Evolutionary conservation across 2,888 invertebrate genomes (phyloP).

Genomic region (Leptarthrus brevirostris): DNA sequence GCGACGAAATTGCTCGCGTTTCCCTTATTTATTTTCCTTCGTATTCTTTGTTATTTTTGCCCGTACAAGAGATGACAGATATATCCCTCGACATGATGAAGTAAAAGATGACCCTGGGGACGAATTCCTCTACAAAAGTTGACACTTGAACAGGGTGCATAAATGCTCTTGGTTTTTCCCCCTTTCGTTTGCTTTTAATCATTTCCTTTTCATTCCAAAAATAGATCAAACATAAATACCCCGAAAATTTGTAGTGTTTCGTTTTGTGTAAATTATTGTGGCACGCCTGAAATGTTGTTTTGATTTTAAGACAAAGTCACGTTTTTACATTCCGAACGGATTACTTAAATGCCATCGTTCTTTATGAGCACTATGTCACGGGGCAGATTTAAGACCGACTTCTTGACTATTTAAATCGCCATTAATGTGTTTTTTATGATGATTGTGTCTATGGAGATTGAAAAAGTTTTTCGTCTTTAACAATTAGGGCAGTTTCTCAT

Average conservation of each 20-base stretch:
- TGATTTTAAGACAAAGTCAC: slow-evolving; percentile 49
- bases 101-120: slow-evolving; percentile 35
- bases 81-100: background rate
- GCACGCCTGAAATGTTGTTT: slow-evolving; percentile 51
- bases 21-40: slow-evolving; percentile 1
- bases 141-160: slow-evolving; percentile 1
- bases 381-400: slow-evolving; percentile 1
- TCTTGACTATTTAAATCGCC: slow-evolving; percentile 28
- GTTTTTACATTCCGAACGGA: slow-evolving; percentile 42
- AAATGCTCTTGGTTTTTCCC: slow-evolving; percentile 1
- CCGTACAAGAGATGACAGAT: too few relatives aligned
- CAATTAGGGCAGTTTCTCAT: too few relatives aligned
- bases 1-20: slow-evolving; percentile 25
- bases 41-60: background rate
- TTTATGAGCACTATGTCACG: slow-evolving; percentile 31
- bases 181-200: slow-evolving; percentile 14
- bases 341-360: slow-evolving; percentile 22
- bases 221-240: slow-evolving; percentile 37
- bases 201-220: slow-evolving; percentile 4
- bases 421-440: slow-evolving; percentile 7
- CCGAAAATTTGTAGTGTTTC: slow-evolving; percentile 26
- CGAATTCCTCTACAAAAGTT: background rate
- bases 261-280: slow-evolving; percentile 50
- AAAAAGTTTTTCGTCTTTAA: too few relatives aligned
- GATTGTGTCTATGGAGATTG: too few relatives aligned